Evolutionary conservation across 2,888 invertebrate species (phyloP).

Genomic region (Leucophora obtusa): DNA sequence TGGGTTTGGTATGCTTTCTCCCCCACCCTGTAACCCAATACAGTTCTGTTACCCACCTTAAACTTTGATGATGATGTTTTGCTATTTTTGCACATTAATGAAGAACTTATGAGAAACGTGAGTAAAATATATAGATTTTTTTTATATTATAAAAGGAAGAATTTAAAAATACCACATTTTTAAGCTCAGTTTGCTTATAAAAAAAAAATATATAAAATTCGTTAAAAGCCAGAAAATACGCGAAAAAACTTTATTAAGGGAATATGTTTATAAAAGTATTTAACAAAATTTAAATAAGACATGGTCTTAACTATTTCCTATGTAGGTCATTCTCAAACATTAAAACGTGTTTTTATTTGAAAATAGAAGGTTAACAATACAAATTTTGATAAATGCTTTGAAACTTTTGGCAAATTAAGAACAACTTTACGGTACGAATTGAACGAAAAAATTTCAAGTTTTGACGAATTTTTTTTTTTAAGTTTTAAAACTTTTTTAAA

Average conservation of each 20-base stretch:
- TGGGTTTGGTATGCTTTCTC: slow-evolving; percentile 4
- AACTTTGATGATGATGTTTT: slow-evolving; percentile 35
- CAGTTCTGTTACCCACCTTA: slow-evolving; percentile 5
- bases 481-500: slow-evolving; percentile 52
- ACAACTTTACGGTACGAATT: slow-evolving; percentile 4
- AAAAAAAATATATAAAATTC: slow-evolving; percentile 5
- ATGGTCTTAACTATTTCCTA: slow-evolving; percentile 12
- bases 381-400: slow-evolving; percentile 54
- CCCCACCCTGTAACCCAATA: not conserved
- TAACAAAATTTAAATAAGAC: slow-evolving; percentile 25
- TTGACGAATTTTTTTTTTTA: not conserved
- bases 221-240: slow-evolving; percentile 53
- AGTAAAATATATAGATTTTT: slow-evolving; percentile 68
- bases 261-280: not conserved
- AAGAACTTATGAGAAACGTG: slow-evolving; percentile 73
- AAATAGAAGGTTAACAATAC: not conserved
- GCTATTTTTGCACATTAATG: slow-evolving; percentile 72
- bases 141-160: not conserved
- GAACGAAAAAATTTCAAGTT: slow-evolving; percentile 16
- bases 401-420: slow-evolving; percentile 12
- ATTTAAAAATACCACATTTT: slow-evolving; percentile 41
- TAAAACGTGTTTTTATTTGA: slow-evolving; percentile 40
- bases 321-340: slow-evolving; percentile 52
- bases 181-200: slow-evolving; percentile 35
- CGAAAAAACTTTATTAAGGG: slow-evolving; percentile 37